Evolutionary conservation across 2,113 vertebrate genomes (phyloP), one percentile per base, ranked within the genome.

Genomic region (Coracopsis vasa): DNA sequence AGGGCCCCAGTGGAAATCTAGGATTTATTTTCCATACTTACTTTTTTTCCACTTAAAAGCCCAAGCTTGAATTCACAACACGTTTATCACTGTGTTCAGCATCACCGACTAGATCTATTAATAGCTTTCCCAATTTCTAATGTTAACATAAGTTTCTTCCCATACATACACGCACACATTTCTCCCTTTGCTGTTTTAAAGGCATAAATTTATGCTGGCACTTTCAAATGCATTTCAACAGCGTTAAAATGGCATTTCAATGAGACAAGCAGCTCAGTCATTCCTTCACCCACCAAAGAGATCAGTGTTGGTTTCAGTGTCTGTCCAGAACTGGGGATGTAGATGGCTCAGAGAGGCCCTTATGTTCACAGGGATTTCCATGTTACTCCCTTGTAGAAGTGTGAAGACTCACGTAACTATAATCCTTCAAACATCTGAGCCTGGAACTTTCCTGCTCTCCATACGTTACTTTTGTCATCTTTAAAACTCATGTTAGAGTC

Each of bases 21-120:
- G 92, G 89, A 65, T 96, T 97, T 87, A 67, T 91, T 84, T 89
- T 54, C 79, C 93, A 53, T 33, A 13, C 53, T 58, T 54, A 4
- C 39, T 80, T 78, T 45, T 53, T 58, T 73, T 27, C 44, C 75
- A 60, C 41, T 66, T 47, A 61, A 75, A 88, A 95, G 88, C 78
- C 56, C 53, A 9, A 33, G 48, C 66, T 60, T 21, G 64, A 45
- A 85, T 89, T 78, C 79, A 20, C 3, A 1, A 9, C 29, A 8
- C 86, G 18, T 88, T 83, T 58, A 13, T n/a, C 41, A 19, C 64
- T 25, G 25, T 11, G 83, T 74, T 77, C 29, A 85, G 80, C 87
- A 60, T 51, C 54, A 2, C 84, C 7, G 29, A 60, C 42, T 53
- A 66, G 39, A 48, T 71, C 84, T 81, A 93, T 75, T 64, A 94